phyloP scores from a whole-genome alignment of 2,888 invertebrate species.

The Sesamia inferens region DNA sequence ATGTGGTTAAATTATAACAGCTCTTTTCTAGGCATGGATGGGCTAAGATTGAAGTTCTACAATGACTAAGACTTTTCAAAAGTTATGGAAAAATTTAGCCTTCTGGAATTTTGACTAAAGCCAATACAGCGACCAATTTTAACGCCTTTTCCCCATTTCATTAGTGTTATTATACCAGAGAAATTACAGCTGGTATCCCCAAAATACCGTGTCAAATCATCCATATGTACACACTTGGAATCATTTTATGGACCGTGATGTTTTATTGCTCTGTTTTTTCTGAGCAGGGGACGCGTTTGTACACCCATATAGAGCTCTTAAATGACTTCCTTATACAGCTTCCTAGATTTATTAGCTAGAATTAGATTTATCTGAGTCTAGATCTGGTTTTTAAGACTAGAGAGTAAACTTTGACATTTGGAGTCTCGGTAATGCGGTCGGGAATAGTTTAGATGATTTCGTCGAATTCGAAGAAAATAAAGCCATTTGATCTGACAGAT shows the following conservation, averaged over 20 bases:
- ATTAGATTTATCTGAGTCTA: conserved; percentile 53
- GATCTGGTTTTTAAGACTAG: conserved; percentile 43
- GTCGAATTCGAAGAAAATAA: conserved; percentile 9
- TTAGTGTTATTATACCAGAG: conserved; percentile 7
- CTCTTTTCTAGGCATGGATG: conserved; percentile 6
- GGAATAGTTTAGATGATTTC: conserved; percentile 8
- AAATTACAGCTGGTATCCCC: conserved; percentile 28
- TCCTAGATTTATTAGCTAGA: conserved; percentile 47
- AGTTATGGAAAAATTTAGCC: conserved; percentile 2
- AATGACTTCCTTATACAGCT: conserved; percentile 41
- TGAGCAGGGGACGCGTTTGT: conserved; percentile 52
- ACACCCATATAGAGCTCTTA: conserved; percentile 47
- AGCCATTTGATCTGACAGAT: conserved; percentile 7
- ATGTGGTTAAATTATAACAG: background rate
- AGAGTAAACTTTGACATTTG: conserved; percentile 47
- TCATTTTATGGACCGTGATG: conserved; percentile 57
- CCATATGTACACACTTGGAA: conserved; percentile 50
- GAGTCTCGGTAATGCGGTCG: background rate
- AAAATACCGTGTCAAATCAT: conserved; percentile 55
- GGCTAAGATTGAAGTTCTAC: background rate
- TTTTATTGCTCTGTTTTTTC: conserved; percentile 58
- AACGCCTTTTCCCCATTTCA: background rate
- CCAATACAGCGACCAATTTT: background rate
- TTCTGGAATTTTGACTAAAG: background rate
- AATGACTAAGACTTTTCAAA: background rate